These are phyloP conservation scores for Leptodactylus fuscus DNA, from an alignment of 2,113 vertebrate genomes.

Conservation along the genomic window DNA sequence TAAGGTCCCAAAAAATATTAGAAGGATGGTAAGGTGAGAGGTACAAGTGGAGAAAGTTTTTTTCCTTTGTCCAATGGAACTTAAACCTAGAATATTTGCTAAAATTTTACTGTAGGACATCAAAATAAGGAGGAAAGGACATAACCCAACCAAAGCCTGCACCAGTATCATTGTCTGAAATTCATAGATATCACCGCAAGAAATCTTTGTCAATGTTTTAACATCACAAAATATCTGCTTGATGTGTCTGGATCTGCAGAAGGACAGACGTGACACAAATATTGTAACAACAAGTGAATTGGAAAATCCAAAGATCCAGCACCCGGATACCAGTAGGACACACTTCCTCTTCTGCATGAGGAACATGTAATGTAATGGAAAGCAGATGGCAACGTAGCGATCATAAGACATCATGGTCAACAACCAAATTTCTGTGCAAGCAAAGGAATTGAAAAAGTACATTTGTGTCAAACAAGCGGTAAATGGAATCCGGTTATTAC, in stretches of 20 bases:
- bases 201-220: constrained; percentile 19
- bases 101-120: constrained; percentile 62
- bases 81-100: constrained; percentile 22
- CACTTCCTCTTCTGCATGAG: constrained; percentile 22
- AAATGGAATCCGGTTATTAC: constrained; percentile 39
- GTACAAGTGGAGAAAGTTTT: too few relatives aligned
- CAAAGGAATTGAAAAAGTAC: constrained; percentile 60
- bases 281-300: constrained; percentile 19
- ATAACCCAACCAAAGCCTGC: constrained; percentile 52
- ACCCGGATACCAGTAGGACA: background rate
- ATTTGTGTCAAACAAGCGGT: constrained; percentile 59
- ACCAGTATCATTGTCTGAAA: constrained; percentile 57
- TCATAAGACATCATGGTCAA: constrained; percentile 65
- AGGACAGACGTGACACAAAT: constrained; percentile 16
- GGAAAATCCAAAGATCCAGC: constrained; percentile 6
- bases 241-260: constrained; percentile 10
- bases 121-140: constrained; percentile 57
- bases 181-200: too few relatives aligned
- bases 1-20: constrained; percentile 47
- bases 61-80: background rate
- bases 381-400: constrained; percentile 64
- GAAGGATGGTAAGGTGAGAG: constrained; percentile 38
- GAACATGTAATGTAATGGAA: constrained; percentile 61
- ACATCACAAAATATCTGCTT: constrained; percentile 47
- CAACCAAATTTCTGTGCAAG: constrained; percentile 58